Base-by-base conservation (phyloP, 37 sponge, comb jelly and placozoan species). In the Chondrilla cf. caribensis region DNA sequence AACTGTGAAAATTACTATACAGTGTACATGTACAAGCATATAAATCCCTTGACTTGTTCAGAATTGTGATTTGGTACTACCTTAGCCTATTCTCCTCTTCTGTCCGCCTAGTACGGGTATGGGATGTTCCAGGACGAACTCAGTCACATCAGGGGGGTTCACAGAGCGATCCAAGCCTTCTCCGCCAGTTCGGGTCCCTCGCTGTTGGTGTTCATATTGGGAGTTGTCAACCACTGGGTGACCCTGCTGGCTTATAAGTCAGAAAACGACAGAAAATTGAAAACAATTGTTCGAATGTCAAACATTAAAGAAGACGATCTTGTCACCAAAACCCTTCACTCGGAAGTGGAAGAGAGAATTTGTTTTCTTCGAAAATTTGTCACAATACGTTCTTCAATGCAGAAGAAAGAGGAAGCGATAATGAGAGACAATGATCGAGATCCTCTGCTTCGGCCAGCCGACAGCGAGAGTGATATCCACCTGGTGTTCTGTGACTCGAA, bases 151-250 rank as follows among this genome's bases (percentile, higher is more conserved):
- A 65, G 57, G 25, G 54, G 28, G 26, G 36, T 79, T 7, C 79
- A 88, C 6, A 51, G 36, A 38, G 64, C 65, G 24, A 83, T 88
- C 11, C n/a, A 58, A 2, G 32, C 2, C 3, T 79, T 88, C 51
- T 22, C 38, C 26, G 22, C 31, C 9, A 18, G 78, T 18, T 33
- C 84, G 39, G 68, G 67, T 25, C 83, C 87, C 2, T 19, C 70
- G 0, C 71, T 40, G 62, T 58, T 84, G 18, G 57, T 79, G 18
- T 77, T 89, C 54, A 60, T 89, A 28, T 36, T 89, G 58, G 89
- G 89, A 40, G 86, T 89, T 22, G 84, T 84, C 42, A 85, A 89
- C 65, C 89, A 89, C 68, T 89, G 89, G 89, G 67, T 85, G 2
- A 29, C 82, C 6, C 41, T 85, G 28, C 58, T 81, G 37, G 82